A percentile compares a stretch with the other conserved stretches of the same genome.
These are phyloP conservation scores for Rhinichthys klamathensis DNA, from an alignment of 2,113 vertebrate genomes.

Conservation along the genomic window DNA sequence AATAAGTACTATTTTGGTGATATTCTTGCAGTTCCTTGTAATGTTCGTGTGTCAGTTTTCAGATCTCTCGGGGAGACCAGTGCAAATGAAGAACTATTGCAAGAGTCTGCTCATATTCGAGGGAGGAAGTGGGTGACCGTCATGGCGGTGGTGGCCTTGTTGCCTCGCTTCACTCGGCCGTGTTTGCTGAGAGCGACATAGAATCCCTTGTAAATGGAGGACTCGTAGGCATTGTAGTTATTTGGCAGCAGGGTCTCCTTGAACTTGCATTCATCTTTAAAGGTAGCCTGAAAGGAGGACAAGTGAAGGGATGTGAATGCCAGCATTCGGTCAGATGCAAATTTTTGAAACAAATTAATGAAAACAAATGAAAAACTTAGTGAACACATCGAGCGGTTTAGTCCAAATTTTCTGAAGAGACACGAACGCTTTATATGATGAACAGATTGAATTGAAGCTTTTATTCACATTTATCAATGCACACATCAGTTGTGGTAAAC, in stretches of 20 bases:
- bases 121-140: constrained; percentile 96
- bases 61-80: constrained; percentile 67
- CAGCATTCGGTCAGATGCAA: not conserved
- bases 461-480: too few relatives aligned
- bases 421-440: too few relatives aligned
- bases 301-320: constrained; percentile 24
- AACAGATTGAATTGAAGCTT: too few relatives aligned
- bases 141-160: constrained; percentile 87
- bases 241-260: constrained; percentile 93
- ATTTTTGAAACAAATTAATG: not conserved
- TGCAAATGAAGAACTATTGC: constrained; percentile 77
- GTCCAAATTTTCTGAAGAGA: too few relatives aligned
- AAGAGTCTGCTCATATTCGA: constrained; percentile 81
- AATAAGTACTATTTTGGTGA: constrained; percentile 76
- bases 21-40: constrained; percentile 66
- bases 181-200: constrained; percentile 94
- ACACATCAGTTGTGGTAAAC: too few relatives aligned
- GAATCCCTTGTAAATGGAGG: constrained; percentile 82
- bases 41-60: constrained; percentile 52
- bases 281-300: constrained; percentile 76
- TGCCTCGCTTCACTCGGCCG: constrained; percentile 88
- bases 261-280: constrained; percentile 94
- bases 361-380: not conserved
- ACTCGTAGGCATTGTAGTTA: constrained; percentile 97
- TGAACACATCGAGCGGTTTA: not conserved